These are phyloP conservation scores for Tetraneura akinire DNA, from an alignment of 1,140 invertebrate species.

Conservation along the genomic window DNA sequence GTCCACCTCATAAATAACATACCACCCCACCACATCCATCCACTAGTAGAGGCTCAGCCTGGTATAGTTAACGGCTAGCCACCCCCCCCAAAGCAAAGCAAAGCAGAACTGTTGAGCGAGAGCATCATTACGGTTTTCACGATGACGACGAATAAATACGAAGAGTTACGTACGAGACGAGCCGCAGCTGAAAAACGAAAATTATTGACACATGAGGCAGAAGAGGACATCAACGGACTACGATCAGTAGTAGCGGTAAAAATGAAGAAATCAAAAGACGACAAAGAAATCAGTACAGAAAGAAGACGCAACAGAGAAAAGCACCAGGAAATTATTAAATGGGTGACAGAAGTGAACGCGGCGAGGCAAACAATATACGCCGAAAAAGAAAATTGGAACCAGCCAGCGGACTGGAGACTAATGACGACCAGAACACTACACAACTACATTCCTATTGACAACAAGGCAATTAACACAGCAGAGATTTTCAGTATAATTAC, in stretches of 20 bases:
- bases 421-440: neutral
- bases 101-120: too few relatives aligned
- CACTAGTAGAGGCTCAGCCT: too few relatives aligned
- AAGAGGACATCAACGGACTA: neutral
- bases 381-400: neutral
- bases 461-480: neutral
- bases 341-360: neutral
- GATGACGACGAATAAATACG: neutral
- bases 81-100: too few relatives aligned
- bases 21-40: too few relatives aligned
- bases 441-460: neutral
- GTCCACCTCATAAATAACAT: too few relatives aligned
- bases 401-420: neutral
- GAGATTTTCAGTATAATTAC: too few relatives aligned
- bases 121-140: neutral
- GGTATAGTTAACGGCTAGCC: too few relatives aligned
- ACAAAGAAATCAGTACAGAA: neutral
- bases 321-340: neutral
- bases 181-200: neutral
- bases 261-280: neutral
- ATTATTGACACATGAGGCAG: too few relatives aligned
- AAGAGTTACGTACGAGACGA: neutral
- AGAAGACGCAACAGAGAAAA: neutral
- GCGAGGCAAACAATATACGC: neutral
- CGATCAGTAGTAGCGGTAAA: neutral